phyloP scores from a whole-genome alignment of 1,140 invertebrate genomes.

The Geopemphigus sp. region DNA sequence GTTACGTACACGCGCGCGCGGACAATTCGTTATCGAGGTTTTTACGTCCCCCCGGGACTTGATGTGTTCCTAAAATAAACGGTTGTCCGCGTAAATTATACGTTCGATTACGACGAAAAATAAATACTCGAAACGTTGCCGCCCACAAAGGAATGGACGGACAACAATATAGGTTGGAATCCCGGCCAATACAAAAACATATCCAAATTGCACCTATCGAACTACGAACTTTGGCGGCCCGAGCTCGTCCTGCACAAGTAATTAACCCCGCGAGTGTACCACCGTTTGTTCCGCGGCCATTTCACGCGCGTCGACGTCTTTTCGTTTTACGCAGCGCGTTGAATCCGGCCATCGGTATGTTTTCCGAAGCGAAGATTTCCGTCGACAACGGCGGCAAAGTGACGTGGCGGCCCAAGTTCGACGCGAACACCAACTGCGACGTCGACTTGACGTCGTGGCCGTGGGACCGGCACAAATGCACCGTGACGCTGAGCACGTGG shows the following conservation, averaged over 20 bases:
- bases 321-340: not conserved
- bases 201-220: slow-evolving; percentile 53
- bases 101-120: too few relatives aligned
- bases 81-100: too few relatives aligned
- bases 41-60: too few relatives aligned
- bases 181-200: slow-evolving; percentile 55
- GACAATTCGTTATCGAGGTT: too few relatives aligned
- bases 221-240: slow-evolving; percentile 57
- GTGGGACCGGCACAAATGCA: slow-evolving; percentile 14
- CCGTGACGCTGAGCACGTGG: slow-evolving; percentile 8
- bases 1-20: too few relatives aligned
- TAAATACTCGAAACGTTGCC: too few relatives aligned
- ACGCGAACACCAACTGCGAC: slow-evolving; percentile 6
- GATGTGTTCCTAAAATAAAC: too few relatives aligned
- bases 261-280: too few relatives aligned
- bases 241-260: slow-evolving; percentile 57
- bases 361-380: slow-evolving; percentile 23
- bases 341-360: not conserved
- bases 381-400: slow-evolving; percentile 9
- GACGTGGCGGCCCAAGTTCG: slow-evolving; percentile 18
- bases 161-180: slow-evolving; percentile 56
- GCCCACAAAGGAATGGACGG: slow-evolving; percentile 55
- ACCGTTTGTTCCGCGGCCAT: too few relatives aligned
- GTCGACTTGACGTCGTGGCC: slow-evolving; percentile 21
- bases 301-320: too few relatives aligned